phyloP scores from a whole-genome alignment of 2,113 vertebrate species.

The Chrysochloris asiatica region DNA sequence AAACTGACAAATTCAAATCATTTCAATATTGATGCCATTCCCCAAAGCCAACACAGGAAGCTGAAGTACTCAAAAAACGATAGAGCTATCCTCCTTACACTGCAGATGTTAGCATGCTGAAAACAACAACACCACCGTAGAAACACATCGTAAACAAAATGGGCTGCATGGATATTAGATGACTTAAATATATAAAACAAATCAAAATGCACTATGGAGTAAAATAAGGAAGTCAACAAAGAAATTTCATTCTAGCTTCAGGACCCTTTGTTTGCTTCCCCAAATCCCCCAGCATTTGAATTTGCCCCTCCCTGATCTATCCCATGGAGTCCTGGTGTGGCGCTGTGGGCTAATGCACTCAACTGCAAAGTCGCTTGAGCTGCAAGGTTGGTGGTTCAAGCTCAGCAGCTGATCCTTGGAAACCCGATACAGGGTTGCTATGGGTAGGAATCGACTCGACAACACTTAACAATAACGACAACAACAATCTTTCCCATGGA shows the following conservation, averaged over 20 bases:
- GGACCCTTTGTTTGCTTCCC: background rate
- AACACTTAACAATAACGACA: no score
- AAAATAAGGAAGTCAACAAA: background rate
- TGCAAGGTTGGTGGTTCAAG: no score
- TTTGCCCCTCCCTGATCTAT: background rate
- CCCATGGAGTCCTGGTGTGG: no score
- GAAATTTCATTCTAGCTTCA: background rate
- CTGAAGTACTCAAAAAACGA: background rate
- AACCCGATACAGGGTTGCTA: no score
- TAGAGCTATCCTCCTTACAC: background rate
- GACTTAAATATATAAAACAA: no score
- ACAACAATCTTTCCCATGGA: no score
- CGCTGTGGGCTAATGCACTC: no score
- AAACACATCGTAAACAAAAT: no score
- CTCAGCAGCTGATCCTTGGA: no score
- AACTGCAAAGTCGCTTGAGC: no score
- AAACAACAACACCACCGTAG: background rate
- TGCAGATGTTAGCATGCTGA: background rate
- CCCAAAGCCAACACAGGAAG: background rate
- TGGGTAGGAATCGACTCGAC: no score
- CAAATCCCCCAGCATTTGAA: background rate
- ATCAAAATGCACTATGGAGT: background rate
- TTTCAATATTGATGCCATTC: background rate
- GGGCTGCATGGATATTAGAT: no score
- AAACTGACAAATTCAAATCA: background rate